phyloP scores from a whole-genome alignment of 2,797 vertebrate species.

The Alca torda region DNA sequence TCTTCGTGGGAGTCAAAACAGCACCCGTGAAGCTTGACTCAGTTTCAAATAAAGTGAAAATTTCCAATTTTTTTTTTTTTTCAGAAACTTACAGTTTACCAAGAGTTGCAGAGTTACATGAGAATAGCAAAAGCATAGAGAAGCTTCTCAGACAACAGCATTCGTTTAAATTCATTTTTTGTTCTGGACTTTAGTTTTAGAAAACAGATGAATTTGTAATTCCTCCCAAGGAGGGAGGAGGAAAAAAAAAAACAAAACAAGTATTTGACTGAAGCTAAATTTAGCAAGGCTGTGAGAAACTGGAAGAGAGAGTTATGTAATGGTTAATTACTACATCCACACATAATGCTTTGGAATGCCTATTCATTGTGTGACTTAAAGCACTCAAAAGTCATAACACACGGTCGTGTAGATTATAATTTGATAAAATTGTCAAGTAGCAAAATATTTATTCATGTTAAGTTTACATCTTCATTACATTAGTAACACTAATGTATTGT shows the following conservation, averaged over 20 bases:
- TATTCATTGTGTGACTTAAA: not conserved
- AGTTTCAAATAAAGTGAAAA: not conserved
- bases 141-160: not conserved
- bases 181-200: not conserved
- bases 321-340: not conserved
- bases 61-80: rapidly evolving
- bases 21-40: not conserved
- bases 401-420: not conserved
- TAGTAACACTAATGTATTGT: not conserved
- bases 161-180: not conserved
- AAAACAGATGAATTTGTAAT: not conserved
- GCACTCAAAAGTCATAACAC: not conserved
- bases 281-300: not conserved
- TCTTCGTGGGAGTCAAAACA: not conserved
- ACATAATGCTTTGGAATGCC: not conserved
- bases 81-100: rapidly evolving
- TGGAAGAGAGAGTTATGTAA: not conserved
- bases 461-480: not conserved
- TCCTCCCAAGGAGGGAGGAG: not conserved
- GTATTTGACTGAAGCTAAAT: not conserved
- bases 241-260: not conserved
- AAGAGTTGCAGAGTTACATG: not conserved
- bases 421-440: not conserved
- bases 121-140: not conserved
- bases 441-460: not conserved